phyloP scores from a whole-genome alignment of 2,113 vertebrate species.

The Melanostigma gelatinosum region DNA sequence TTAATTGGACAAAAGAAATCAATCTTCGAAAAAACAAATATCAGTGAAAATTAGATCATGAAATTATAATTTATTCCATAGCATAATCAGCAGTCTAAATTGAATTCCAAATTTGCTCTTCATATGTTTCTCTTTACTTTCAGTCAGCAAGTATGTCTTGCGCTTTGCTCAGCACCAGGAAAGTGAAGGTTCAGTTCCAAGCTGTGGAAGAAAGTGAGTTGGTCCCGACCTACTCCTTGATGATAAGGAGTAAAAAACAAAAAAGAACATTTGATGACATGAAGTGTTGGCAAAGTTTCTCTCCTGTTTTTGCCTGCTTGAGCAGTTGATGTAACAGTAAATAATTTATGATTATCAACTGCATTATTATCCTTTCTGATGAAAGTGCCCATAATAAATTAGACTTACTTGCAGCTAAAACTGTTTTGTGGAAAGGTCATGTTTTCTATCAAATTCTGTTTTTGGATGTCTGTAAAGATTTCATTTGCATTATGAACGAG shows the following conservation, averaged over 20 bases:
- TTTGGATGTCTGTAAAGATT: neutral
- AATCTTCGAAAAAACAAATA: neutral
- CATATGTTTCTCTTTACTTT: neutral
- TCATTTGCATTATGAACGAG: neutral
- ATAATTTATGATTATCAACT: constrained; percentile 9
- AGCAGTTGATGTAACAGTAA: neutral
- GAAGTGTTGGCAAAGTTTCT: neutral
- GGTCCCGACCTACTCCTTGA: neutral
- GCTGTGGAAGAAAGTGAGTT: neutral
- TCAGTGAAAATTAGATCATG: neutral
- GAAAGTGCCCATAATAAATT: constrained; percentile 13
- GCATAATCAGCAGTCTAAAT: neutral
- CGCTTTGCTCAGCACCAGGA: neutral
- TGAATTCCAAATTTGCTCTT: constrained; percentile 1
- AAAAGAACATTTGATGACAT: neutral
- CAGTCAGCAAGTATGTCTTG: neutral
- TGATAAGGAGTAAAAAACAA: neutral
- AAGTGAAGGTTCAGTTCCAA: neutral
- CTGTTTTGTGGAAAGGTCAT: constrained; percentile 25
- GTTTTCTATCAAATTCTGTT: constrained; percentile 10
- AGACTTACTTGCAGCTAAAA: constrained; percentile 26
- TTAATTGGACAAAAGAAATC: neutral
- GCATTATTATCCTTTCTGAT: constrained; percentile 8
- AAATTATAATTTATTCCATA: neutral
- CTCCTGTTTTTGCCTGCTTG: neutral